Conservation (phyloP, 35 echinoderm and acorn worm species). For the Chiridota heheva region DNA sequence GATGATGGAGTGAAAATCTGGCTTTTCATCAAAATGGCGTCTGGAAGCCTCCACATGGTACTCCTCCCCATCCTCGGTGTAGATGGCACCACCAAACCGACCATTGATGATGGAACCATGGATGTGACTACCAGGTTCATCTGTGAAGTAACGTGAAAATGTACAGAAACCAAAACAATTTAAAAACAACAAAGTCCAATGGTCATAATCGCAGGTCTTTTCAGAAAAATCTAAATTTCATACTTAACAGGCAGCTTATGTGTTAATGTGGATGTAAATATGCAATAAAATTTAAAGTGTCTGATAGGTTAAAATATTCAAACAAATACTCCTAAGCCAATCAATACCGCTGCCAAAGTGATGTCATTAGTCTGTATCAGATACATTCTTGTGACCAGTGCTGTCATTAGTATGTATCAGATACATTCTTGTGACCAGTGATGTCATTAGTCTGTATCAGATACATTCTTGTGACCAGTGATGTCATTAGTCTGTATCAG, state of each 20-base stretch:
- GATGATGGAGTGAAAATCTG: slow-evolving; percentile 84
- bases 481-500: too few relatives aligned
- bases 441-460: too few relatives aligned
- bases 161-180: not conserved
- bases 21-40: slow-evolving; percentile 61
- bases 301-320: too few relatives aligned
- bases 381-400: too few relatives aligned
- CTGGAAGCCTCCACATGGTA: slow-evolving; percentile 79
- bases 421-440: too few relatives aligned
- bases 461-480: too few relatives aligned
- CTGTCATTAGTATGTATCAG: too few relatives aligned
- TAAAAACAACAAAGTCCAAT: not conserved
- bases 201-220: not conserved
- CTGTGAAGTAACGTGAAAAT: slow-evolving; percentile 39
- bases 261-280: too few relatives aligned
- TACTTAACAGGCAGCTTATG: not conserved
- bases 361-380: too few relatives aligned
- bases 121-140: slow-evolving; percentile 69
- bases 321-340: too few relatives aligned
- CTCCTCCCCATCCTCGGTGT: slow-evolving; percentile 62
- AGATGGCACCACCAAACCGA: slow-evolving; percentile 73
- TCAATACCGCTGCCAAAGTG: too few relatives aligned
- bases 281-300: too few relatives aligned
- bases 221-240: not conserved
- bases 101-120: slow-evolving; percentile 87